Conservation (phyloP, 1,140 invertebrate species). For the Drosophila kanapiae region DNA sequence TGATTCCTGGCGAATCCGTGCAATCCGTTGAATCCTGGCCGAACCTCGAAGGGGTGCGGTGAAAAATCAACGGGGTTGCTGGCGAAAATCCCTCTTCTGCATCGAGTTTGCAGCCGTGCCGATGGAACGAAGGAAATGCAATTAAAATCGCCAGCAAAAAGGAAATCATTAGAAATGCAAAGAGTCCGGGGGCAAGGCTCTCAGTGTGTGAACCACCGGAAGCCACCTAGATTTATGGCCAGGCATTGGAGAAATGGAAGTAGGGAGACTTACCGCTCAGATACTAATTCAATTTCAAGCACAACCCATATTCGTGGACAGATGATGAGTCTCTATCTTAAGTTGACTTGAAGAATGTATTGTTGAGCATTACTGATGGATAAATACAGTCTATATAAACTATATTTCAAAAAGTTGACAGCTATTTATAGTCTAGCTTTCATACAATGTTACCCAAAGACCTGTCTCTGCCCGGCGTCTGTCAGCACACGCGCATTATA, state of each 20-base stretch:
- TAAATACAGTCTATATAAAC: no score
- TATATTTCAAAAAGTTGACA: no score
- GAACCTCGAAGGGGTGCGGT: neutral
- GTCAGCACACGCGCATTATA: no score
- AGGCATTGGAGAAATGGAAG: neutral
- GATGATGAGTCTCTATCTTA: neutral
- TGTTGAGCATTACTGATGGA: no score
- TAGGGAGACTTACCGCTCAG: neutral
- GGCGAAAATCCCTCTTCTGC: neutral
- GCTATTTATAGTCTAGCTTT: no score
- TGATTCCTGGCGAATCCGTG: neutral
- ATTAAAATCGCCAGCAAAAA: conserved; percentile 37
- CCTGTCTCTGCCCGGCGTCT: no score
- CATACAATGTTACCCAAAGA: no score
- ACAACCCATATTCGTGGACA: neutral
- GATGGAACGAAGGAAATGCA: conserved; percentile 35
- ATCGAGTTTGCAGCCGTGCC: neutral
- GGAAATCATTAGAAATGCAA: conserved; percentile 45
- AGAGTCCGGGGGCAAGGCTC: neutral
- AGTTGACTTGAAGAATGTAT: neutral
- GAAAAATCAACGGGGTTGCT: neutral
- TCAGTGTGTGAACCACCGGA: conserved; percentile 41
- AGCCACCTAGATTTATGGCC: conserved; percentile 32
- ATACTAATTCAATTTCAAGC: conserved; percentile 18
- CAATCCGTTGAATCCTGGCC: neutral